Conservation (phyloP, 2,113 vertebrate species). For the Hassar affinis region DNA sequence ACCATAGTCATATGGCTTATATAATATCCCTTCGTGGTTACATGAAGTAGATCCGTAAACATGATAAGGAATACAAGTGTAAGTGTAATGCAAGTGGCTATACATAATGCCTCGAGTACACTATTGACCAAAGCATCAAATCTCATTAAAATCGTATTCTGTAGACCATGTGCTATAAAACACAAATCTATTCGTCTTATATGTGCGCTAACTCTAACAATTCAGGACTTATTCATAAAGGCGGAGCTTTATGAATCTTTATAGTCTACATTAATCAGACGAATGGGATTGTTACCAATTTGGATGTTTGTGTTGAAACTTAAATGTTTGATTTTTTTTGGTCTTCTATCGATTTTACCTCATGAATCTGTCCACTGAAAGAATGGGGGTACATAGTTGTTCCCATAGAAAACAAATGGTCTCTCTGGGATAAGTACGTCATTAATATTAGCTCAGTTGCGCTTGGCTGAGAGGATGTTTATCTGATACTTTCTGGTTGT, state of each 20-base stretch:
- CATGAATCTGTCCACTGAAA: slow-evolving; percentile 11
- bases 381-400: not conserved
- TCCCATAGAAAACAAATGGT: slow-evolving; percentile 30
- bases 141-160: slow-evolving; percentile 58
- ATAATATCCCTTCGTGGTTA: not conserved
- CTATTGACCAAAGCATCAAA: slow-evolving; percentile 59
- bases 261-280: not conserved
- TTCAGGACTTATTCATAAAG: slow-evolving; percentile 28
- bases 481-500: slow-evolving; percentile 42
- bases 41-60: too few species aligned
- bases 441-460: slow-evolving; percentile 43
- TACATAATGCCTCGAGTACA: slow-evolving; percentile 56
- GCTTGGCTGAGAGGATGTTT: slow-evolving; percentile 37
- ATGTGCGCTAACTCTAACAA: slow-evolving; percentile 62
- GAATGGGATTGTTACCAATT: not conserved
- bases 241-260: too few species aligned
- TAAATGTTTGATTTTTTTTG: not conserved
- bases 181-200: slow-evolving; percentile 62
- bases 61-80: not conserved
- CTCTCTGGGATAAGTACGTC: slow-evolving; percentile 16
- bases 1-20: not conserved
- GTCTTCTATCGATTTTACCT: slow-evolving; percentile 7
- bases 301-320: not conserved
- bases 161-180: slow-evolving; percentile 66
- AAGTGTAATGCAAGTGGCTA: not conserved